A percentile compares a stretch with the other conserved stretches of the same genome.
Conservation (phyloP, 2,113 vertebrate genomes). For the Tragelaphus scriptus region DNA sequence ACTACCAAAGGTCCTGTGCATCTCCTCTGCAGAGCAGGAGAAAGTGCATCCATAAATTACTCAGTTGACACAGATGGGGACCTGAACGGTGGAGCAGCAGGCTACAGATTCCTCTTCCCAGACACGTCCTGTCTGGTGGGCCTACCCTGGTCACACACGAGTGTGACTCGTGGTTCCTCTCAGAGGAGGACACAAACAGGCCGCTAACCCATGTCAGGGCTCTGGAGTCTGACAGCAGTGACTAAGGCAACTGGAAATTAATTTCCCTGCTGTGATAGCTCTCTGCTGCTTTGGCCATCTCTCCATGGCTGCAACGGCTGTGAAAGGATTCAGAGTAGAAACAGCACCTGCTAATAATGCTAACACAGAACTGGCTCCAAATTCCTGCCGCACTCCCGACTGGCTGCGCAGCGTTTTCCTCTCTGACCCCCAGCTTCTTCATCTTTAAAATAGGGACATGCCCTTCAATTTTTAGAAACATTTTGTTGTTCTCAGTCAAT, state of each 20-base stretch:
- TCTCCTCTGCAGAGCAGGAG: constrained; percentile 43
- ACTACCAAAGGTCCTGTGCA: constrained; percentile 65
- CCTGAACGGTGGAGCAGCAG: constrained; percentile 14
- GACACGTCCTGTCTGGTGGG: constrained; percentile 35
- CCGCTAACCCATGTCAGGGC: not conserved
- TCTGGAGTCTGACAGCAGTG: constrained; percentile 12
- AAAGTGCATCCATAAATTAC: constrained; percentile 70
- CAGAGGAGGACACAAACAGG: constrained; percentile 20
- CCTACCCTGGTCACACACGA: not conserved
- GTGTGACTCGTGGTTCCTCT: not conserved
- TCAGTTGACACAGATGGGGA: constrained; percentile 57
- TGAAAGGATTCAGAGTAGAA: not conserved
- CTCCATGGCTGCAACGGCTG: not conserved
- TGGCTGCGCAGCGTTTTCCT: not conserved
- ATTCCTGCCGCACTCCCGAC: not conserved
- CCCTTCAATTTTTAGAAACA: not conserved
- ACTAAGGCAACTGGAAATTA: constrained; percentile 30
- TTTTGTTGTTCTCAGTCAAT: not conserved
- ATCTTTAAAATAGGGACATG: not conserved
- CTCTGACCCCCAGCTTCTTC: not conserved
- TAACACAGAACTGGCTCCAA: not conserved
- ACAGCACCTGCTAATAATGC: not conserved
- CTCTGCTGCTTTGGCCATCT: not conserved
- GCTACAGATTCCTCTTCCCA: constrained; percentile 53
- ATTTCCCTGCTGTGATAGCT: not conserved